Evolutionary conservation across 2,797 vertebrate species (phyloP), one percentile per base, ranked within the genome.

Genomic region (Thalassophryne amazonica): DNA sequence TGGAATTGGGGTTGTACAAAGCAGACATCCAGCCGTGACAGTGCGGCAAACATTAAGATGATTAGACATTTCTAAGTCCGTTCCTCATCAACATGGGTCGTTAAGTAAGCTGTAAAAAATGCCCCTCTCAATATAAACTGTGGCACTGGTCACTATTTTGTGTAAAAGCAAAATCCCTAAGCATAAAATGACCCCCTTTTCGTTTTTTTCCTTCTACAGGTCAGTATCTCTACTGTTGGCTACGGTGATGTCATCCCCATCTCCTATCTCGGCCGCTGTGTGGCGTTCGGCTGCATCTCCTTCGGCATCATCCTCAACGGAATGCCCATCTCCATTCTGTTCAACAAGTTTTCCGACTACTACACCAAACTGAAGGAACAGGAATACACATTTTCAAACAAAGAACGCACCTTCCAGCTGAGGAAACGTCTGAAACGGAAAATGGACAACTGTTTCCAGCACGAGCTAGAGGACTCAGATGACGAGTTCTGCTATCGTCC

Each of bases 341-440:
- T 94, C 84, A 96, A 96, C 88, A 94, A 94, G 74, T 95, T 96
- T 61, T 96, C 94, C 0, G 94, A 95, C 86, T 96, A 94, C 78
- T 95, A 96, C 4, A 90, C 92, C 71, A 95, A 93, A 83, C 89
- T 96, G 46, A 95, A 94, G 80, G 91, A 91, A 1, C 93, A 94
- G 13, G 93, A 94, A 52, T 83, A 87, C 80, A 83, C 64, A 0
- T 69, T 73, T 47, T 77, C 82, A 8, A 91, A 91, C 1, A 74
- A 84, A 0, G 92, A 92, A 66, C 86, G 83, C 11, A 79, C 78
- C 43, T 72, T 95, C 56, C 61, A 69, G 65, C 55, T 96, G 33
- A 85, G 27, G 50, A 66, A 89, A 35, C 85, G 93, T 18, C 60
- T 92, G 4, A 30, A 78, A 35, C 73, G 12, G 14, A 93, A 89